Conservation (phyloP, 2,797 vertebrate species). For the Rhyacichthys aspro region DNA sequence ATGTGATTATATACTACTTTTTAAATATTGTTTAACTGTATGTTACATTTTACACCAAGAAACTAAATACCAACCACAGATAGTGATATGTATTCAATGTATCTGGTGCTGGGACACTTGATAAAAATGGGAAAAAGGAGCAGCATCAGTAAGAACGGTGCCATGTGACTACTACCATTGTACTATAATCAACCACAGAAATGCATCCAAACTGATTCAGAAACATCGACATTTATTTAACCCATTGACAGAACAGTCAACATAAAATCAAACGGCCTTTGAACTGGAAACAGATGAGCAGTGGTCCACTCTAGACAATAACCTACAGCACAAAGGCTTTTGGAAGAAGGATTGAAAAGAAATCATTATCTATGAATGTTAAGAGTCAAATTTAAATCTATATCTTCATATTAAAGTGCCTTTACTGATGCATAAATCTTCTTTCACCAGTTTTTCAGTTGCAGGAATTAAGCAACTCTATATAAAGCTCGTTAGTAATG, state of each 20-base stretch:
- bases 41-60: no score
- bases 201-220: constrained; percentile 8
- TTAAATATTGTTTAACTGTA: no score
- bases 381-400: constrained; percentile 38
- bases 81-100: no score
- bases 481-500: neutral
- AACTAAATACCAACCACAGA: no score
- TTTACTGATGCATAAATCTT: constrained; percentile 23
- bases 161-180: no score
- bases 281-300: constrained; percentile 8
- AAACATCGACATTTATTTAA: constrained; percentile 35
- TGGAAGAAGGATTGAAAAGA: neutral
- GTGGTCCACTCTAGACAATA: constrained; percentile 1
- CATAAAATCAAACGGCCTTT: no score
- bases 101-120: no score
- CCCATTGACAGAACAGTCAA: constrained; percentile 30
- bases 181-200: neutral
- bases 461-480: constrained; percentile 17
- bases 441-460: neutral
- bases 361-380: constrained; percentile 8
- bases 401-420: constrained; percentile 50
- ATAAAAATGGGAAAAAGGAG: no score
- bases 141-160: no score
- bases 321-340: constrained; percentile 3
- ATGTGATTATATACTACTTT: no score